Evolutionary conservation across 2,888 invertebrate genomes (phyloP).

Genomic region (Cancer borealis): DNA sequence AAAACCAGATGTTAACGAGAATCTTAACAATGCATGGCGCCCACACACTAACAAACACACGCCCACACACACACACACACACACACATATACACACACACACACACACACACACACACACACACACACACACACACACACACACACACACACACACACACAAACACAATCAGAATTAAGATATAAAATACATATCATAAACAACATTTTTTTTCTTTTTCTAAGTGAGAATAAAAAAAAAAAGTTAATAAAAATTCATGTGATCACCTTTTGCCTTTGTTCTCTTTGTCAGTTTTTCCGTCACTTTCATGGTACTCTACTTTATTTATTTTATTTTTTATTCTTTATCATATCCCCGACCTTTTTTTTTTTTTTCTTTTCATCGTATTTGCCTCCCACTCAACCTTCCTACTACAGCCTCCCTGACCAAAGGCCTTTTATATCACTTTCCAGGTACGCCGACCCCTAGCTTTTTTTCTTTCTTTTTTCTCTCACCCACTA

Average conservation of each 20-base stretch:
- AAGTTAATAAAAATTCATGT: not conserved
- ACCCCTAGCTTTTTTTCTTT: not conserved
- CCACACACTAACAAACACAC: not conserved
- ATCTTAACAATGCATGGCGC: not conserved
- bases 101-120: not conserved
- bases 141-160: not conserved
- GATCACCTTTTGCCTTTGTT: not conserved
- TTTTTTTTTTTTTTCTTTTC: not conserved
- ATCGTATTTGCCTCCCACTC: not conserved
- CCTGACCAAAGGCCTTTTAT: too few relatives aligned
- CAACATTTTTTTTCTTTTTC: too few relatives aligned
- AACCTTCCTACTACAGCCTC: not conserved
- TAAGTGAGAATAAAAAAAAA: not conserved
- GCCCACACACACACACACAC: conserved; percentile 11
- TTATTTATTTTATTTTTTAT: not conserved
- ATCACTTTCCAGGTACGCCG: too few relatives aligned
- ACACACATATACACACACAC: not conserved
- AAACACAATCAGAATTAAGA: not conserved
- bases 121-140: not conserved
- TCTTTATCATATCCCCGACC: not conserved
- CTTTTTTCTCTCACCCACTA: not conserved
- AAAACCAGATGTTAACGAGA: not conserved
- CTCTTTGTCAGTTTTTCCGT: not conserved
- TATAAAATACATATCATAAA: not conserved
- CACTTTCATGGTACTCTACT: not conserved